phyloP scores from a whole-genome alignment of 2,113 vertebrate species.

The Ia io region DNA sequence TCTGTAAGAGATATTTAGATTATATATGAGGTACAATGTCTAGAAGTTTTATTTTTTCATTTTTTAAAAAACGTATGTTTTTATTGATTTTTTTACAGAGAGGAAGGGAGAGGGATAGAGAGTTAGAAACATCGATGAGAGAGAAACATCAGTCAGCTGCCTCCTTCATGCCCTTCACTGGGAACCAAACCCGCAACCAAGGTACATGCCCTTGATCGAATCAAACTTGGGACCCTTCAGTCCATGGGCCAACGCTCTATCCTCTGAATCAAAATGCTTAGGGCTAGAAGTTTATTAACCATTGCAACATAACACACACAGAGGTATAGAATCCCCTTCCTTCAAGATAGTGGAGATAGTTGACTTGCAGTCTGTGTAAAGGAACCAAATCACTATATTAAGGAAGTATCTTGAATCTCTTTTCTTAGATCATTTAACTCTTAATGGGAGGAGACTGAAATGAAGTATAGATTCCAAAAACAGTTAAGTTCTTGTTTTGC shows the following conservation, averaged over 20 bases:
- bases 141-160: too few relatives aligned
- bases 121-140: too few relatives aligned
- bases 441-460: not conserved
- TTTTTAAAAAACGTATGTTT: too few relatives aligned
- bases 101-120: too few relatives aligned
- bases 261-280: too few relatives aligned
- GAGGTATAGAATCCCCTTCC: not conserved
- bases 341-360: not conserved
- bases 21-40: not conserved
- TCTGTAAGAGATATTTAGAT: not conserved
- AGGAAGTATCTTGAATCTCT: not conserved
- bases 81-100: too few relatives aligned
- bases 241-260: too few relatives aligned
- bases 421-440: slow-evolving; percentile 10
- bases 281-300: not conserved
- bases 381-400: not conserved
- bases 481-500: not conserved
- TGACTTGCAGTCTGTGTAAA: not conserved
- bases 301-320: not conserved
- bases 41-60: not conserved
- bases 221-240: too few relatives aligned
- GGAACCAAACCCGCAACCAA: too few relatives aligned
- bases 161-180: too few relatives aligned
- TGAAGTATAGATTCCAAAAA: not conserved
- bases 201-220: too few relatives aligned